Base-by-base conservation (phyloP, 2,113 vertebrate genomes). In the Circaetus gallicus region DNA sequence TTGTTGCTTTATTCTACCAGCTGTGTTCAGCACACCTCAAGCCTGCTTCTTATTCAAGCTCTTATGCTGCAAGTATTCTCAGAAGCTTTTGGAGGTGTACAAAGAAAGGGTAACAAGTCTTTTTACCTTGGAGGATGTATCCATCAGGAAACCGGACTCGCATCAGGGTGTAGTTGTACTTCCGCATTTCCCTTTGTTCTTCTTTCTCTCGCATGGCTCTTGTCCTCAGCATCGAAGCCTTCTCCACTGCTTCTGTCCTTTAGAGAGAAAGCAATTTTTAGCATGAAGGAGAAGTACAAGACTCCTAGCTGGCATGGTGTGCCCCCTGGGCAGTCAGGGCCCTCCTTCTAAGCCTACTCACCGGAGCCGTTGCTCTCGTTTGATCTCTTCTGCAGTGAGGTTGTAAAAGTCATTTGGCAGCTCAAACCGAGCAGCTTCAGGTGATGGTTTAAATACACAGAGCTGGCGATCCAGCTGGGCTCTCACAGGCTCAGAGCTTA, bases 141-240 rank as follows among this genome's bases (percentile, higher is more conserved):
- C 98, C 99, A 5, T 99, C 99, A 0, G 99, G 99, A 15, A 99
- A 96, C 18, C 99, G 97, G 36, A 99, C 93, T 22, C 99, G 98
- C 34, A 99, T 72, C 79, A 99, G 98, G 4, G 99, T 98, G 87
- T 99, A 99, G 81, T 98, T 99, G 98, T 99, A 99, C 72, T 98
- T 99, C 86, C 98, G 98, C 94, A 98, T 97, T 95, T 99, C 99
- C 77, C 99, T 97, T 69, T 99, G 99, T 83, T 99, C 99, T 17
- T 99, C 99, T 43, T 97, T 98, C 95, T 99, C 99, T 50, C 99
- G 97, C 99, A 99, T 99, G 73, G 98, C 99, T 93, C 99, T 99
- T 3, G 99, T 99, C 70, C 99, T 97, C 89, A 99, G 98, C 98
- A 98, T 98, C 2, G 98, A 94, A 11, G 98, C 98, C 96, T 98